Evolutionary conservation across 2,797 vertebrate genomes (phyloP).

Genomic region (Xiphophorus birchmanni): DNA sequence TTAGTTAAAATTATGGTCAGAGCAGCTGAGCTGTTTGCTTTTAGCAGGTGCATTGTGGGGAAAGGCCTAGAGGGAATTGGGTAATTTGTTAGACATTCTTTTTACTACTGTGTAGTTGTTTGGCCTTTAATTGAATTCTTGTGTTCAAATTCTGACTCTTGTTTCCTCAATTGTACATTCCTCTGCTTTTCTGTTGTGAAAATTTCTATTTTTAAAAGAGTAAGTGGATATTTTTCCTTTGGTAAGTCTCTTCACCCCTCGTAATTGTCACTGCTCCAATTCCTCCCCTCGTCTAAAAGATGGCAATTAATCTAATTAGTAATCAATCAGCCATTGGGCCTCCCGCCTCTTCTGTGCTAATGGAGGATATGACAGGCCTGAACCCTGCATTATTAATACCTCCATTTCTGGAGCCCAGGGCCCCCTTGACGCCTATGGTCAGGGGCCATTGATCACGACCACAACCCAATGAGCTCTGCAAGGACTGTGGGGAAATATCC

Average conservation of each 20-base stretch:
- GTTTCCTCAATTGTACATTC: slow-evolving; percentile 1
- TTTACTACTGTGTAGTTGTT: slow-evolving; percentile 15
- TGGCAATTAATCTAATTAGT: slow-evolving; percentile 84
- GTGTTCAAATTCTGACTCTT: slow-evolving; percentile 38
- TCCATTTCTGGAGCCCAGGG: slow-evolving; percentile 74
- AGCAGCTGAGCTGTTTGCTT: slow-evolving; percentile 26
- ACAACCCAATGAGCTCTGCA: slow-evolving; percentile 51
- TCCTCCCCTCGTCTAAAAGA: slow-evolving; percentile 62
- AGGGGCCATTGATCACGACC: slow-evolving; percentile 81
- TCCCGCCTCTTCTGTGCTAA: slow-evolving; percentile 72
- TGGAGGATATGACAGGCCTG: slow-evolving; percentile 79
- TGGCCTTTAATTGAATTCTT: slow-evolving; percentile 42
- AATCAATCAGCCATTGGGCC: slow-evolving; percentile 79
- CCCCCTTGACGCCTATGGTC: slow-evolving; percentile 40
- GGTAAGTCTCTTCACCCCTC: slow-evolving; percentile 19
- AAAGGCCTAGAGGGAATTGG: slow-evolving; percentile 27
- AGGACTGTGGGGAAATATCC: slow-evolving; percentile 60
- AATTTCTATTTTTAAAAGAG: slow-evolving; percentile 5
- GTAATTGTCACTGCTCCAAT: slow-evolving; percentile 35
- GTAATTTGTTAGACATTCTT: slow-evolving; percentile 44
- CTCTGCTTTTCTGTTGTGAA: slow-evolving; percentile 22
- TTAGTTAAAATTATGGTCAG: slow-evolving; percentile 13
- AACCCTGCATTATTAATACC: slow-evolving; percentile 84
- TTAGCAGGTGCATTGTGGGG: slow-evolving; percentile 24
- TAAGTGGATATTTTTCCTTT: slow-evolving; percentile 29